A percentile compares a stretch with the other conserved stretches of the same genome.
phyloP scores from a whole-genome alignment of 1,140 invertebrate genomes.

The Drosophila kepulauana region DNA sequence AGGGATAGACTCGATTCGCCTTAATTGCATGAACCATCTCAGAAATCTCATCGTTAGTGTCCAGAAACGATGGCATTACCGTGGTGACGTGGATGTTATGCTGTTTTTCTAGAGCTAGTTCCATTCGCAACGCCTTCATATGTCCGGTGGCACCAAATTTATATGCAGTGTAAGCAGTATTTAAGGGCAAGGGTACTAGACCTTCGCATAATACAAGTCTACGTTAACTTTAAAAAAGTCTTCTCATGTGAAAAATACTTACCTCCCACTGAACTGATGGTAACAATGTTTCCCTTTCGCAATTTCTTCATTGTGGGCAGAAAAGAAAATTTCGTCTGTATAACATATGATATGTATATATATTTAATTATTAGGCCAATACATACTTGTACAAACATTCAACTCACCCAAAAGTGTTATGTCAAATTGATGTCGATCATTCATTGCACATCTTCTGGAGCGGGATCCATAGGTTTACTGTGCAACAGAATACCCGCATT shows the following conservation, averaged over 20 bases:
- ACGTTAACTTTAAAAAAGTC: too few species aligned
- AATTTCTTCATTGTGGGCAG: constrained; percentile 93
- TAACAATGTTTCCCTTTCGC: constrained; percentile 93
- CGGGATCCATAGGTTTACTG: constrained; percentile 14
- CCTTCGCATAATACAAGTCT: too few species aligned
- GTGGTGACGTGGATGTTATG: too few species aligned
- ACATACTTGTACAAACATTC: background rate
- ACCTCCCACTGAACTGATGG: constrained; percentile 89
- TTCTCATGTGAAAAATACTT: too few species aligned
- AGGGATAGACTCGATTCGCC: too few species aligned
- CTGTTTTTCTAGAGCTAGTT: too few species aligned
- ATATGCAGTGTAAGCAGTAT: constrained; percentile 89
- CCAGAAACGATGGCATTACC: too few species aligned
- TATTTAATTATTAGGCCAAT: background rate
- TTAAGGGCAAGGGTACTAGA: constrained; percentile 20
- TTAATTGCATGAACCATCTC: too few species aligned
- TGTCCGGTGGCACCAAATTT: constrained; percentile 90
- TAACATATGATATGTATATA: background rate
- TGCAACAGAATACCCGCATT: constrained; percentile 68
- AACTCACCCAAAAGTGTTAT: constrained; percentile 66
- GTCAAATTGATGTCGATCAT: constrained; percentile 67
- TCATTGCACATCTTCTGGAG: constrained; percentile 47
- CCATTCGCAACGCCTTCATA: too few species aligned
- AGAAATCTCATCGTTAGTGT: too few species aligned
- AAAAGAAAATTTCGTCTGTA: constrained; percentile 88